Percentiles rank a stretch among this genome's conserved stretches.
Conservation (phyloP, 1,140 invertebrate genomes). For the Macrobrachium nipponense region DNA sequence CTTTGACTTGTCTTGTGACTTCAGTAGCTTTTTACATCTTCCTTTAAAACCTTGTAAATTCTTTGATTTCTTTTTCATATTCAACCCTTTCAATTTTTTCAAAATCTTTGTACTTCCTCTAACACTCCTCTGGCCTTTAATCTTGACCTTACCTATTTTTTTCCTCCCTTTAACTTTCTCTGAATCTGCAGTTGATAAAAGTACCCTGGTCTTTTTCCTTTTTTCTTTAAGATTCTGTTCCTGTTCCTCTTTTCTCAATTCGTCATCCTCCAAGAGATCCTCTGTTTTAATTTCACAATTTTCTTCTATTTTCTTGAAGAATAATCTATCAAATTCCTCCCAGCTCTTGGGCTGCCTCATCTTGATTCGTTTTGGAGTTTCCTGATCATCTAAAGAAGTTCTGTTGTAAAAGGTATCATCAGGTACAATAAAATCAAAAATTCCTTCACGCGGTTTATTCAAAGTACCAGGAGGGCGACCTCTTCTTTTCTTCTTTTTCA, state of each 20-base stretch:
- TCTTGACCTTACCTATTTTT: too few species aligned
- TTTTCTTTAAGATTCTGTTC: background rate
- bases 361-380: constrained; percentile 7
- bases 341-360: constrained; percentile 40
- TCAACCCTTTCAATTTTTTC: too few species aligned
- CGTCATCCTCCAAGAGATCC: too few species aligned
- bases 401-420: background rate
- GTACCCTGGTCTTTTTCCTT: background rate
- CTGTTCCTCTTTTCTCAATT: too few species aligned
- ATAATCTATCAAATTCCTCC: constrained; percentile 56
- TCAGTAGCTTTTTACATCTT: too few species aligned
- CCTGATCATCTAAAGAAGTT: background rate
- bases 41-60: too few species aligned
- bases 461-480: constrained; percentile 46
- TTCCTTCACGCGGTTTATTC: constrained; percentile 34
- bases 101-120: too few species aligned
- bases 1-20: too few species aligned
- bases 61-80: background rate
- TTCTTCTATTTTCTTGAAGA: background rate
- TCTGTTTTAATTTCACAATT: too few species aligned
- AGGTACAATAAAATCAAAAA: constrained; percentile 39
- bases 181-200: too few species aligned
- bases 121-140: too few species aligned
- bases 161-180: too few species aligned
- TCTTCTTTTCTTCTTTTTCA: constrained; percentile 30